phyloP scores from a whole-genome alignment of 2,113 vertebrate species.

The Triplophysa tibetana region DNA sequence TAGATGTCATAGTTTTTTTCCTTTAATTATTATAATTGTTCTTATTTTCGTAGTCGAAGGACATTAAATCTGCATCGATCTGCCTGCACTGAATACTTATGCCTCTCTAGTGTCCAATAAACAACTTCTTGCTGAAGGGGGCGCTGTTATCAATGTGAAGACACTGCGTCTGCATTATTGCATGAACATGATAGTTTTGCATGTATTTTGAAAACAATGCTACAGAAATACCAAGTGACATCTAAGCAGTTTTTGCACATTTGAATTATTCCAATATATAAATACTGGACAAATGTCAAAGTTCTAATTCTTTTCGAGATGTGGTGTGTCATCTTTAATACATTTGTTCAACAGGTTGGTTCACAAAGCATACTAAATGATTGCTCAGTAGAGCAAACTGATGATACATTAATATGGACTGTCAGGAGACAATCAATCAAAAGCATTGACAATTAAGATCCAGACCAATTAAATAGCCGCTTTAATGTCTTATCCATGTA shows the following conservation, averaged over 20 bases:
- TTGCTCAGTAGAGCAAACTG: not conserved
- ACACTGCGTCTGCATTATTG: not conserved
- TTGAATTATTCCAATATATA: not conserved
- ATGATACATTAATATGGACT: not conserved
- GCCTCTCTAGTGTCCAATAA: not conserved
- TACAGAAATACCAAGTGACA: too few relatives aligned
- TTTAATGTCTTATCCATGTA: not conserved
- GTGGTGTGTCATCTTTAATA: not conserved
- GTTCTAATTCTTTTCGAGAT: not conserved
- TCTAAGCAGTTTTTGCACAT: not conserved
- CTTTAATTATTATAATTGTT: too few relatives aligned
- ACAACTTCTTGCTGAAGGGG: constrained; percentile 20
- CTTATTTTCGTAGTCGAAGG: too few relatives aligned
- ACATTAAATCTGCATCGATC: not conserved
- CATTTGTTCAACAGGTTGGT: not conserved
- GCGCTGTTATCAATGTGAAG: constrained; percentile 19
- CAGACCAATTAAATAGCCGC: not conserved
- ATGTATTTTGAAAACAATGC: not conserved
- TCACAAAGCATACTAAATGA: too few relatives aligned
- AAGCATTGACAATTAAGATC: not conserved
- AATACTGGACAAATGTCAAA: not conserved
- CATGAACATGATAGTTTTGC: too few relatives aligned
- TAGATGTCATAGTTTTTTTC: too few relatives aligned
- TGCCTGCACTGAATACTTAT: not conserved
- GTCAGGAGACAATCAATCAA: not conserved